phyloP scores from a whole-genome alignment of 2,888 invertebrate species.

The Augochlorella aurata region DNA sequence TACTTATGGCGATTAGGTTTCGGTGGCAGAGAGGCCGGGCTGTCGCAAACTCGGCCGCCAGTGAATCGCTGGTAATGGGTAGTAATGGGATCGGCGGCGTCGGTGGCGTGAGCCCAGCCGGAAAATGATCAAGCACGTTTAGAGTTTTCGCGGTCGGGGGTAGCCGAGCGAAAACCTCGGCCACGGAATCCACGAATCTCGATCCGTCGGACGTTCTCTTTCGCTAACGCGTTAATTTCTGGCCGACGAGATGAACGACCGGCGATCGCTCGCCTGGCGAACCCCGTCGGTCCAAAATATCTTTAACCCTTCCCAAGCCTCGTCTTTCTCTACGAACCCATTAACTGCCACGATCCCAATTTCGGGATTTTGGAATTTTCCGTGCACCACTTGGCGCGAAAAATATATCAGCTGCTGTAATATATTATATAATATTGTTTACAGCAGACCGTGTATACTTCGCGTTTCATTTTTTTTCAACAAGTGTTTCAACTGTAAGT shows the following conservation, averaged over 20 bases:
- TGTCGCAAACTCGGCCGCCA: not conserved
- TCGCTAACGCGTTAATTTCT: not conserved
- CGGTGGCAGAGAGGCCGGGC: not conserved
- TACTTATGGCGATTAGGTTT: not conserved
- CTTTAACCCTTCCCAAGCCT: not conserved
- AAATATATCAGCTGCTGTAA: too few relatives aligned
- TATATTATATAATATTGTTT: too few relatives aligned
- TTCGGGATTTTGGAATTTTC: too few relatives aligned
- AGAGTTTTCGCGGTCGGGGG: not conserved
- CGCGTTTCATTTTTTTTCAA: too few relatives aligned
- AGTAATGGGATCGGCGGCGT: not conserved
- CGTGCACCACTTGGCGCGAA: too few relatives aligned
- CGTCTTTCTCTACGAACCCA: too few relatives aligned
- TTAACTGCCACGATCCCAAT: not conserved
- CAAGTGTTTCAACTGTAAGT: too few relatives aligned
- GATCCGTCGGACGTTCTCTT: slow-evolving; percentile 1
- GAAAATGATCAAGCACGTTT: not conserved
- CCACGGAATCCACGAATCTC: slow-evolving; percentile 1
- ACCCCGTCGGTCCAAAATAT: not conserved
- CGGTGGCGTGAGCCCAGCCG: not conserved
- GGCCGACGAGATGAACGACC: not conserved
- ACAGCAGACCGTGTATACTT: too few relatives aligned
- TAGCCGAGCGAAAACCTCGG: not conserved
- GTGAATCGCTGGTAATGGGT: not conserved
- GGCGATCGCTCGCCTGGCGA: not conserved